Evolutionary conservation across 2,888 invertebrate genomes (phyloP), one percentile per base, ranked within the genome.

Genomic region (Parapristionchus giblindavisi): DNA sequence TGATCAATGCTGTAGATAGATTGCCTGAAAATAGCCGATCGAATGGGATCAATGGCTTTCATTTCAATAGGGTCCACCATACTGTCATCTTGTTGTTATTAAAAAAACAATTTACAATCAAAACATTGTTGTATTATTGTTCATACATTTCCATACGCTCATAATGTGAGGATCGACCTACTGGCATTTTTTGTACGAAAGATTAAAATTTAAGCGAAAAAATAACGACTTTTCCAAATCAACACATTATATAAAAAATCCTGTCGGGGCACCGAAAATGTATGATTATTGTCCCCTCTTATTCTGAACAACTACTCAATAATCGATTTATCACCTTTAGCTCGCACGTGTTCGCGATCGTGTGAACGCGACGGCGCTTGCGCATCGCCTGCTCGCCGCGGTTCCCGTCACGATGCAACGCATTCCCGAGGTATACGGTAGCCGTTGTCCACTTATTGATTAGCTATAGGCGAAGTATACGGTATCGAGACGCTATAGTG

Each of bases 401-500:
- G 77, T 83, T 24, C 83, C 83, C 21, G 52, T 65, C 6, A 79
- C 79, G 51, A 79, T 81, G 77, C 70, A 75, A 11, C 77, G 76
- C 1, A 79, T 76, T 56, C 40, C 63, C 21, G 79, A 81, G 75
- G 83, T 82, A 29, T 40, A 29, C 21, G n/a, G n/a, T n/a, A n/a
- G n/a, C n/a, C n/a, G n/a, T n/a, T n/a, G n/a, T n/a, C n/a, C n/a
- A n/a, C n/a, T n/a, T n/a, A n/a, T n/a, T n/a, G n/a, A n/a, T n/a
- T n/a, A n/a, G n/a, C n/a, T n/a, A n/a, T n/a, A n/a, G n/a, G n/a
- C n/a, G n/a, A n/a, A n/a, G 8, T 6, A 54, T 54, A 6, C 27
- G n/a, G n/a, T n/a, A 54, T n/a, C 21, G n/a, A 54, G 17, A 17
- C 43, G n/a, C 54, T 14, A 54, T 24, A n/a, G 54, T 54, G n/a